Base-by-base conservation (phyloP, 2,113 vertebrate species). In the Mus pahari region DNA sequence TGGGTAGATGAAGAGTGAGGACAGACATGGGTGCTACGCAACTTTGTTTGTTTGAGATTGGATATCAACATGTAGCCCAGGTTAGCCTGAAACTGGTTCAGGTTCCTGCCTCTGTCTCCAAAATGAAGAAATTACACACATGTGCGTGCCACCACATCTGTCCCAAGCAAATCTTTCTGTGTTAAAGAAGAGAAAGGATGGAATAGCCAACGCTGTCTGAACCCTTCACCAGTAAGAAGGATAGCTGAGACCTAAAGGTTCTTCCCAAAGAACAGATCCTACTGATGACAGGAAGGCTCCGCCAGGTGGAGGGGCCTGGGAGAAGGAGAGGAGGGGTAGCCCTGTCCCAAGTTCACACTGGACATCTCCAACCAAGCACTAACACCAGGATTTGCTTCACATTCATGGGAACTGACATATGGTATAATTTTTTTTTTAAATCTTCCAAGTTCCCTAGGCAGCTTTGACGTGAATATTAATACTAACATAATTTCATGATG, bases 381-480 rank as follows among this genome's bases (percentile, higher is more conserved):
- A 19, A 14, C 83, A 92, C 75, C 55, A 90, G 90, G 36, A 81
- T 50, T 97, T 71, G 71, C 96, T 95, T 94, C 97, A 91, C 97
- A 0, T 89, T 97, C 94, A 96, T 97, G 97, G 97, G 96, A 98
- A 98, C 92, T 98, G 98, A 98, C 98, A 98, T 98, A 97, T 97
- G 98, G 98, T 78, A 92, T 97, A 96, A 28, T 90, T 97, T 97
- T 97, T 94, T 95, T 95, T 96, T 39, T 42, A 97, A 98, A 97
- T 98, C 98, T 98, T 98, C 96, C 96, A 98, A 62, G 96, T 98
- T 98, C 98, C 98, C 98, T 78, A 98, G 98, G 98, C 98, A 98
- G 98, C 98, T 98, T 98, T 98, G 98, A 99, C 98, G 98, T 98
- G 98, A 98, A 98, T 99, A 99, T 99, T 99, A 99, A 99, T 98